These are phyloP conservation scores for Mycalesis mineus DNA, from an alignment of 2,888 invertebrate genomes.

Conservation along the genomic window DNA sequence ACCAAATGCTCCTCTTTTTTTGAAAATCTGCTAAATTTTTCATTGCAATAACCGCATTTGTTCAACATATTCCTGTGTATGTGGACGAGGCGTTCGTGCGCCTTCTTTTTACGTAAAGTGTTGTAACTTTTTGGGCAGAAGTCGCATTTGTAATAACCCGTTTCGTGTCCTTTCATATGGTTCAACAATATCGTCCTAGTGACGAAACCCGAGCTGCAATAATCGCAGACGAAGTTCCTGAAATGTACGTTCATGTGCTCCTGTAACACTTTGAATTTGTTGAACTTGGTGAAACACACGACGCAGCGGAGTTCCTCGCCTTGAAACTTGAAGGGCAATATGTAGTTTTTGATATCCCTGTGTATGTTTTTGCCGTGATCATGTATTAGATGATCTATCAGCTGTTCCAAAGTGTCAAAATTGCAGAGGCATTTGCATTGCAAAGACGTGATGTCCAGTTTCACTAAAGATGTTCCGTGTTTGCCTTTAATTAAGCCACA, in stretches of 20 bases:
- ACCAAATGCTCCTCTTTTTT: conserved; percentile 35
- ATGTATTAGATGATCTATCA: conserved; percentile 37
- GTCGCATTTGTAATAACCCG: conserved; percentile 34
- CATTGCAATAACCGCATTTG: conserved; percentile 42
- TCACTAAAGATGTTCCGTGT: conserved; percentile 31
- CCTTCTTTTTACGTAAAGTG: conserved; percentile 32
- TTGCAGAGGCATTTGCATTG: conserved; percentile 38
- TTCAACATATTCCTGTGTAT: conserved; percentile 20
- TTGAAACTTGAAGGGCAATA: conserved; percentile 45
- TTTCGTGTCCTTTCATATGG: conserved; percentile 29
- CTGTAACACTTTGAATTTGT: conserved; percentile 38
- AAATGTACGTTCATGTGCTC: conserved; percentile 45
- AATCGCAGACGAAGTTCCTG: conserved; percentile 40
- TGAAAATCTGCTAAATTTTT: conserved; percentile 25
- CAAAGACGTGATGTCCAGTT: conserved; percentile 44
- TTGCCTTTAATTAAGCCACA: conserved; percentile 22
- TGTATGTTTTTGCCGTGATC: conserved; percentile 38
- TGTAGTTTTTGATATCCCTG: conserved; percentile 41
- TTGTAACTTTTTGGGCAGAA: conserved; percentile 35
- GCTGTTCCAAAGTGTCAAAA: conserved; percentile 36
- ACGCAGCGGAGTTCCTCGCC: conserved; percentile 35
- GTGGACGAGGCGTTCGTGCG: conserved; percentile 33
- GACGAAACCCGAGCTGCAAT: conserved; percentile 39
- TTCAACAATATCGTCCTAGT: conserved; percentile 23
- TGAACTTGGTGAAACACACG: conserved; percentile 34